phyloP scores from a whole-genome alignment of 1,140 invertebrate genomes.

The Glossosoma conforme region DNA sequence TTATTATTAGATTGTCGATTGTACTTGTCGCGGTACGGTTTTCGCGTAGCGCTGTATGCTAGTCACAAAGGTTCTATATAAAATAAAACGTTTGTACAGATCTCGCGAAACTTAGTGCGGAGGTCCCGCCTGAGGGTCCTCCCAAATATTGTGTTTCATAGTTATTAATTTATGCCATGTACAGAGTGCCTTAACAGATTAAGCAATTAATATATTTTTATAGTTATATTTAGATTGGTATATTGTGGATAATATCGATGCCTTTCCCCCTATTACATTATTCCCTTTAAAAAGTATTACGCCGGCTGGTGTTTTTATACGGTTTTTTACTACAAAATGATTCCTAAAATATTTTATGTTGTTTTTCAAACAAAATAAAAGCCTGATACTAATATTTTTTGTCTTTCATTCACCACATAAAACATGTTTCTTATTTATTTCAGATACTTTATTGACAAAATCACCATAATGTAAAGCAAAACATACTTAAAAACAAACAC shows the following conservation, averaged over 20 bases:
- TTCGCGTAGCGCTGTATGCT: slow-evolving; percentile 22
- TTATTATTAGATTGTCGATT: slow-evolving; percentile 15
- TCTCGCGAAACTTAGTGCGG: slow-evolving; percentile 22
- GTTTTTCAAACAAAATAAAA: slow-evolving; percentile 10
- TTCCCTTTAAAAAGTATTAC: slow-evolving; percentile 3
- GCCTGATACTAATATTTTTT: slow-evolving; percentile 16
- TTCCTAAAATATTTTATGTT: slow-evolving; percentile 8
- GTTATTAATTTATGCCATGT: slow-evolving; percentile 29
- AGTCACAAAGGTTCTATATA: slow-evolving; percentile 31
- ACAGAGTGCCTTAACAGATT: slow-evolving; percentile 32
- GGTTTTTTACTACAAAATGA: slow-evolving; percentile 12
- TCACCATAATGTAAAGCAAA: no score
- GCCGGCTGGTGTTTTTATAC: slow-evolving; percentile 13
- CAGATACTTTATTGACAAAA: no score
- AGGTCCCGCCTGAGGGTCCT: not conserved
- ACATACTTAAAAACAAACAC: no score
- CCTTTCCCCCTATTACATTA: not conserved
- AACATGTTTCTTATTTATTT: no score
- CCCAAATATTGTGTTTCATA: slow-evolving; percentile 23
- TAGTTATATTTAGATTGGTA: slow-evolving; percentile 30
- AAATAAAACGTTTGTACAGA: slow-evolving; percentile 31
- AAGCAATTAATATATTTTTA: slow-evolving; percentile 33
- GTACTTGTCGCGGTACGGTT: slow-evolving; percentile 21
- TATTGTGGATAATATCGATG: slow-evolving; percentile 19
- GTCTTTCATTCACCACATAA: no score